Base-by-base conservation (phyloP, 2,113 vertebrate species). In the Nothobranchius furzeri region DNA sequence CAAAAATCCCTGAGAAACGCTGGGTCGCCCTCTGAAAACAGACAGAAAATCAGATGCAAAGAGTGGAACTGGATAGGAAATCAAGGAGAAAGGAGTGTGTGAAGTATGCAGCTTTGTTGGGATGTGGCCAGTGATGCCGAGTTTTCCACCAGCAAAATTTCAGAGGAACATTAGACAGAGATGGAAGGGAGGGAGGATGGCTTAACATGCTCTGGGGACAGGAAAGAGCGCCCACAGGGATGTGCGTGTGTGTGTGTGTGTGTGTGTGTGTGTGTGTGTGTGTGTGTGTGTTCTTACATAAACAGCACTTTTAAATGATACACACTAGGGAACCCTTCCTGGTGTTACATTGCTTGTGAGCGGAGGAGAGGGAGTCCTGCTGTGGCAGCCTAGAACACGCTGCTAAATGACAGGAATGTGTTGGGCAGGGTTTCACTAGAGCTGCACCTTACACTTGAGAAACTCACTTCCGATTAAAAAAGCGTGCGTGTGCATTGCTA, bases 21-120 rank as follows among this genome's bases (percentile, higher is more conserved):
- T 56, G 40, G 24, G 24, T 43, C 74, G 66, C 52, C 17, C 15
- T 61, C 68, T 76, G 65, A 76, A 67, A 79, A 61, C 57, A 72
- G 80, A 85, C 14, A 46, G 85, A 83, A 57, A 67, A 68, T 12
- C 62, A 76, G 59, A 69, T n/a, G 64, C 45, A 65, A 12, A 61
- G 40, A 73, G 42, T 0, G 36, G 48, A 65, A 62, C 61, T 68
- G 50, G 53, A 20, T 54, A 63, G 68, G 9, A 52, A 59, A 58
- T 71, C 64, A 54, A 63, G 68, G 9, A 52, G 55, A 58, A 74
- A 67, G 57, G 45, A 68, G 60, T 20, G 53, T 85, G 75, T 75
- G 77, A 85, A 80, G 75, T 76, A 56, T 75, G 75, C 76, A 66
- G 75, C 81, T 79, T 37, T 70, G 55, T 15, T 45, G 70, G 74